A percentile compares a stretch with the other conserved stretches of the same genome.
Conservation (phyloP, 2,888 invertebrate genomes). For the Exocentrus adspersus region DNA sequence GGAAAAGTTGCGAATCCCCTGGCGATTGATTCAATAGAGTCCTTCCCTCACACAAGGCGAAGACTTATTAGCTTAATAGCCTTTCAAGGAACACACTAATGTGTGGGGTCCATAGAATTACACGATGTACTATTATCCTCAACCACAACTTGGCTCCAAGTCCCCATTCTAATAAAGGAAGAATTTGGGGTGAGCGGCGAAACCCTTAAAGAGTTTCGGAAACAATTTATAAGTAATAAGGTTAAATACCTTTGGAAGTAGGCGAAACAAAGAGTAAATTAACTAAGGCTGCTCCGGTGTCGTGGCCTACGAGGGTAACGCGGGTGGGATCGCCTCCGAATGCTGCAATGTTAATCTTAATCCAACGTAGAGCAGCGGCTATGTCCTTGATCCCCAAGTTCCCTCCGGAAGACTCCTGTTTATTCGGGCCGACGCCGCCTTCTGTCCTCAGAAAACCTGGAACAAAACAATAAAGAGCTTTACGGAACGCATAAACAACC, state of each 20-base stretch:
- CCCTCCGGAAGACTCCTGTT: conserved; percentile 64
- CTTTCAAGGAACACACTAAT: conserved; percentile 1
- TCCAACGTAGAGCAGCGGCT: conserved; percentile 84
- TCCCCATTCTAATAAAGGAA: conserved; percentile 9
- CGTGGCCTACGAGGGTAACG: conserved; percentile 87
- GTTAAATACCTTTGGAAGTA: conserved; percentile 73
- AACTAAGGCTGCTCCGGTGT: conserved; percentile 85
- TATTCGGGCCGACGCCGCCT: conserved; percentile 50
- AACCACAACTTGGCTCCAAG: background rate
- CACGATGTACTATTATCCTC: background rate
- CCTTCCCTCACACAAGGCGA: no score
- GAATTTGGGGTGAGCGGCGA: conserved; percentile 4
- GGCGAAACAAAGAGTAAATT: conserved; percentile 86
- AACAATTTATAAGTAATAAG: conserved; percentile 20
- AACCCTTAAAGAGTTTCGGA: conserved; percentile 15
- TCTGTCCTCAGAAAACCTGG: conserved; percentile 70
- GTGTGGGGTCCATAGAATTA: background rate
- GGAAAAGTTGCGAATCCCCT: no score
- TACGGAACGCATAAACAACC: conserved; percentile 22
- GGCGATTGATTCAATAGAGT: no score
- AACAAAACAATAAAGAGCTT: conserved; percentile 42
- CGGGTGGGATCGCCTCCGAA: conserved; percentile 90
- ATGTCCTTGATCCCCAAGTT: conserved; percentile 87
- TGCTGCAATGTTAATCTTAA: conserved; percentile 81
- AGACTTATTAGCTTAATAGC: background rate